Evolutionary conservation across 1,140 invertebrate species (phyloP).

Genomic region (Drosophila neocordata): DNA sequence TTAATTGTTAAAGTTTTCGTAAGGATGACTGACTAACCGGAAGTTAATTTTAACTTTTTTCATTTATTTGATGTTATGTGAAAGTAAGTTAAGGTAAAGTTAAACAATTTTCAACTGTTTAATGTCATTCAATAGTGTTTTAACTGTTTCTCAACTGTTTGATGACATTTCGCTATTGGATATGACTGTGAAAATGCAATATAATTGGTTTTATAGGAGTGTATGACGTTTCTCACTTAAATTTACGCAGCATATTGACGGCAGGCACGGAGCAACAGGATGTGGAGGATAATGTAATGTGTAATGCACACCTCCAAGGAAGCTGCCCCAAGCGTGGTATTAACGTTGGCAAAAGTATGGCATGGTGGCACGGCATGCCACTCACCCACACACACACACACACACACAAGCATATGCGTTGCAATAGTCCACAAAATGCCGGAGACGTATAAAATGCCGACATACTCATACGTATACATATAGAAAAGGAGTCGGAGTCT

Average conservation of each 20-base stretch:
- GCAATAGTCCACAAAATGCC: slow-evolving; percentile 47
- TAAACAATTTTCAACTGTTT: background rate
- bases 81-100: background rate
- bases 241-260: slow-evolving; percentile 15
- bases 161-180: background rate
- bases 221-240: background rate
- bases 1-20: no score
- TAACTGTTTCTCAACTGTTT: background rate
- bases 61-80: no score
- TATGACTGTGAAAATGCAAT: slow-evolving; percentile 1
- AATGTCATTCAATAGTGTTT: background rate
- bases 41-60: no score
- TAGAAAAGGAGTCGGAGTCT: background rate
- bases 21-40: no score
- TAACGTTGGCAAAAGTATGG: slow-evolving; percentile 46
- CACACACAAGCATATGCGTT: slow-evolving; percentile 42
- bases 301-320: slow-evolving; percentile 61
- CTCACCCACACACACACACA: no score
- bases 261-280: background rate
- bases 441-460: slow-evolving; percentile 50
- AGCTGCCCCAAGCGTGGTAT: slow-evolving; percentile 50
- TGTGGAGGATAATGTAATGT: slow-evolving; percentile 44
- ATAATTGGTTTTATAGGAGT: slow-evolving; percentile 5
- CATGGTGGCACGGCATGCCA: background rate
- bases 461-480: slow-evolving; percentile 23